These are phyloP conservation scores for Mallotus villosus DNA, from an alignment of 2,797 vertebrate species.

Conservation along the genomic window DNA sequence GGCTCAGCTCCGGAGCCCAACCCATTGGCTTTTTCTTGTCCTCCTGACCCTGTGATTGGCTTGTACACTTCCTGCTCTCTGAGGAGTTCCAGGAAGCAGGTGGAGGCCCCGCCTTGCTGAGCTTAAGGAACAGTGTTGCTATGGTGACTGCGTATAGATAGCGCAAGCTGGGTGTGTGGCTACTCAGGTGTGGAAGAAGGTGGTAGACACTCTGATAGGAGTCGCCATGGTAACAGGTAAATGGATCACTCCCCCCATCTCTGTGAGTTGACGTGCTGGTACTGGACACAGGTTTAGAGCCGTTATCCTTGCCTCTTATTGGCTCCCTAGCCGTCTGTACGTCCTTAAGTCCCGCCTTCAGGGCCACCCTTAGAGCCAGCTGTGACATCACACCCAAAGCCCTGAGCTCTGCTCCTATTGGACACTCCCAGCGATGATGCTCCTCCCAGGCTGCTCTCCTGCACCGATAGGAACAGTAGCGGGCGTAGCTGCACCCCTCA, in stretches of 20 bases:
- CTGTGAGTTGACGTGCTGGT: neutral
- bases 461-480: conserved; percentile 84
- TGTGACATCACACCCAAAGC: conserved; percentile 84
- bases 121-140: conserved; percentile 75
- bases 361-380: conserved; percentile 80
- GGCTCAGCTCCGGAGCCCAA: conserved; percentile 59
- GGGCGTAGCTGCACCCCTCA: conserved; percentile 81
- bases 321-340: conserved; percentile 52
- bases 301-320: conserved; percentile 25
- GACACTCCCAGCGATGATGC: conserved; percentile 86
- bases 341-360: conserved; percentile 79
- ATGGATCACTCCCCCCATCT: conserved; percentile 27
- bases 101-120: conserved; percentile 59
- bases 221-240: conserved; percentile 58
- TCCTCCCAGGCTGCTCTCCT: conserved; percentile 79
- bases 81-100: conserved; percentile 36
- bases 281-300: neutral
- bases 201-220: conserved; percentile 82
- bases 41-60: conserved; percentile 12
- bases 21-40: conserved; percentile 18
- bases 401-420: conserved; percentile 77
- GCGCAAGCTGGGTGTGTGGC: conserved; percentile 74
- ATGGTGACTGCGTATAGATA: conserved; percentile 83
- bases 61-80: neutral
- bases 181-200: conserved; percentile 80